phyloP scores from a whole-genome alignment of 2,797 vertebrate species.

The Scolopax rusticola region DNA sequence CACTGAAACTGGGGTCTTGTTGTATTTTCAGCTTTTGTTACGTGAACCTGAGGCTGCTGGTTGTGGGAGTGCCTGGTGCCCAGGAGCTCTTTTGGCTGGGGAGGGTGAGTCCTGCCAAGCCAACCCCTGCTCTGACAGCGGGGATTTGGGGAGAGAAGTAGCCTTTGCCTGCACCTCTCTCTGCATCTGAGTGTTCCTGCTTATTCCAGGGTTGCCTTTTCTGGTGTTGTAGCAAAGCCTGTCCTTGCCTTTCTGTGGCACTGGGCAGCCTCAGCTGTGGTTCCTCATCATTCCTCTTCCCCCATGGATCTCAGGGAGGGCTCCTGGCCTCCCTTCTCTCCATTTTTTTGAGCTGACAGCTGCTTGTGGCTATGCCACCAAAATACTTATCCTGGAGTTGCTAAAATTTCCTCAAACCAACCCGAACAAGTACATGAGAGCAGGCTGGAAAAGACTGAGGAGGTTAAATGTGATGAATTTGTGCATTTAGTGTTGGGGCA shows the following conservation, averaged over 20 bases:
- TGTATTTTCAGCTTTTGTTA: background rate
- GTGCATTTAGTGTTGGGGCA: background rate
- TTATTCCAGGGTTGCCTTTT: background rate
- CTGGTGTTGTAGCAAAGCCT: background rate
- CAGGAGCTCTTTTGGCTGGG: background rate
- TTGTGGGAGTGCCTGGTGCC: background rate
- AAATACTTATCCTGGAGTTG: background rate
- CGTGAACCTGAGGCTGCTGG: background rate
- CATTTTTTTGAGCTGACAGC: background rate
- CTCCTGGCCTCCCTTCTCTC: background rate
- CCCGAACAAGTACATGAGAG: background rate
- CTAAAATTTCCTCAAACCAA: background rate
- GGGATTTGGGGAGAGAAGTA: background rate
- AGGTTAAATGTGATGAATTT: background rate
- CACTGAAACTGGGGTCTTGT: conserved; percentile 52
- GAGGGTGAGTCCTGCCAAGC: background rate
- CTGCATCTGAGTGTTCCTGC: background rate
- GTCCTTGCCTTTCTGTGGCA: background rate
- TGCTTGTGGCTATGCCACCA: background rate
- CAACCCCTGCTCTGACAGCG: background rate
- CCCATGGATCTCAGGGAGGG: background rate
- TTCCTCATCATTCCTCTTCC: background rate
- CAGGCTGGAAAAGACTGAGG: background rate
- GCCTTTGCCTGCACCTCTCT: background rate
- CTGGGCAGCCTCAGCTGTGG: background rate